Evolutionary conservation across 2,113 vertebrate genomes (phyloP), one percentile per base, ranked within the genome.

Genomic region (Seriola quinqueradiata): DNA sequence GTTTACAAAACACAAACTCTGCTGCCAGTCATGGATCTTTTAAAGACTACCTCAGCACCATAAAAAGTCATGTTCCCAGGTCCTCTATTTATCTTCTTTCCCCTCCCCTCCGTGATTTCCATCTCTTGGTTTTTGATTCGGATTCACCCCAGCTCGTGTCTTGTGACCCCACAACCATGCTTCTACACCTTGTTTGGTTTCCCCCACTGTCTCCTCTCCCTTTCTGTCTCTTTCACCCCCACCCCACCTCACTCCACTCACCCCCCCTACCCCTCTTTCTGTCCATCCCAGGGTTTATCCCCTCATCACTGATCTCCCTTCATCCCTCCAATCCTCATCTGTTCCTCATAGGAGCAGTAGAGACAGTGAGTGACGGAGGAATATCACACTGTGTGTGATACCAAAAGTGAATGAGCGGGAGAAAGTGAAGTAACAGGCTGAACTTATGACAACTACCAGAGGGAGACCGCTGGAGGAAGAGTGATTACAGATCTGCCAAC

Each of bases 301-400:
- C 91, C 90, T 94, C 93, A 94, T 94, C 89, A 77, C 94, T 95
- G 93, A 95, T 95, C 95, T 95, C 90, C 82, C 92, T 95, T 95
- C 94, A 95, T 95, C 94, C 94, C 92, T 93, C 81, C 90, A 95
- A 95, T 95, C 93, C 94, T 95, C 94, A 94, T 95, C 93, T 93
- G 93, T 94, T 93, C 91, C 84, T 90, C 93, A 89, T 78, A 90
- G 94, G 84, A 89, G 87, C 86, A 81, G 77, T 52, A 63, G 77
- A 85, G 87, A 44, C 90, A 85, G 90, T 73, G 84, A 79, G 85
- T 74, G 83, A 75, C 75, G 38, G 83, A 83, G 83, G 85, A 89
- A 81, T 80, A 88, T 65, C 54, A 32, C 57, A 50, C 85, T 82
- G 89, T 86, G 82, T 69, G 71, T 83, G 77, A 86, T 59, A 88